Base-by-base conservation (phyloP, 2,888 invertebrate genomes). In the Dryobota labecula region DNA sequence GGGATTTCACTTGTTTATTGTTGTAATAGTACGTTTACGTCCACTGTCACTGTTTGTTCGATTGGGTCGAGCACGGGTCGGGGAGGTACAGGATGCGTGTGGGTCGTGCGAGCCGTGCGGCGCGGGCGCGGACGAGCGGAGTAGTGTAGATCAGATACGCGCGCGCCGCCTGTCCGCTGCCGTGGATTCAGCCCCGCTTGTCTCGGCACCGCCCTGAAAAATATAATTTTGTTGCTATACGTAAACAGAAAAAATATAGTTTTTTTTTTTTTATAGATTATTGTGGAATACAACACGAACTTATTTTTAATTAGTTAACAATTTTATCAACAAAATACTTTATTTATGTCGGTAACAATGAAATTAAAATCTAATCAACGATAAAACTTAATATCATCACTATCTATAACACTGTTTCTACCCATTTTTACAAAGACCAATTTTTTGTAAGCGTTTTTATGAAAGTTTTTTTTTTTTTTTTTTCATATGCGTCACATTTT, bases 131-230 rank as follows among this genome's bases (percentile, higher is more conserved):
- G 87, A 92, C 93, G 88, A 87, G 86, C 90, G 90, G 86, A 88
- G 92, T 91, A 93, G 93, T 95, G 95, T 84, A 89, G 92, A 90
- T 88, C 84, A 89, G 92, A 90, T 88, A 89, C 88, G 90, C 91
- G 92, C 90, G 88, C 89, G 89, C 90, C 91, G 91, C 88, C 88
- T 86, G 84, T 86, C 87, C 87, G 89, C 87, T 86, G 89, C 88
- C 87, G 89, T 88, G 87, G 87, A 88, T 91, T 93, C 91, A 94
- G 93, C 93, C 94, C 92, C 94, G 94, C 94, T 93, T 91, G 90
- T 90, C 92, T 90, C 95, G 93, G 88, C 92, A 92, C 91, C 94
- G 93, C 92, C 94, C 95, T 95, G 95, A 88, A 94, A 68, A 95
- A 82, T 79, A 84, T 62, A 78, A 51, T 80, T 79, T 80, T 80